phyloP scores from a whole-genome alignment of 2,888 invertebrate genomes.

The Drosophila setosimentum region DNA sequence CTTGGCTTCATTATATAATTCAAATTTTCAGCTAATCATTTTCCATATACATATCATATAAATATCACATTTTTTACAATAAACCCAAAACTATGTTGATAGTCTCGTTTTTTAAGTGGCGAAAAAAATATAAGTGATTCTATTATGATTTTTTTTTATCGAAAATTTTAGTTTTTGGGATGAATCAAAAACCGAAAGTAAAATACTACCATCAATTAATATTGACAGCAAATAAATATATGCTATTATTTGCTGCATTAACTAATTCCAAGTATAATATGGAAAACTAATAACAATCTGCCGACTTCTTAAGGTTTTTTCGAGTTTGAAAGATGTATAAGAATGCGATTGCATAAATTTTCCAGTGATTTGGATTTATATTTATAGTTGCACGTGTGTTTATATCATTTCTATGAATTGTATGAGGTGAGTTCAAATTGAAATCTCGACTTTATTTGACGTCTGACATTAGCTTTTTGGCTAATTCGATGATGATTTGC shows the following conservation, averaged over 20 bases:
- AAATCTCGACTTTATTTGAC: neutral
- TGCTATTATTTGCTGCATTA: neutral
- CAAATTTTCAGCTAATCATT: neutral
- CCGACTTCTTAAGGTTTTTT: neutral
- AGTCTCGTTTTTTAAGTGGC: neutral
- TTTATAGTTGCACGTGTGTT: neutral
- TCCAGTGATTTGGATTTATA: neutral
- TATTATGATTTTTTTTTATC: neutral
- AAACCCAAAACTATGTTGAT: neutral
- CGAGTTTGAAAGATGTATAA: neutral
- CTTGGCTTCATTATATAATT: neutral
- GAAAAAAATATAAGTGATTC: neutral
- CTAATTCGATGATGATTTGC: constrained; percentile 10
- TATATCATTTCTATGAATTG: neutral
- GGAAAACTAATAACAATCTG: neutral
- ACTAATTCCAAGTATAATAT: neutral
- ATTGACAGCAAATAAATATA: neutral
- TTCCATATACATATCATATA: neutral
- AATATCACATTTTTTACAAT: no score
- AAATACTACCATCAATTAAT: neutral
- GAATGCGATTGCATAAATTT: neutral
- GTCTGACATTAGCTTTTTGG: neutral
- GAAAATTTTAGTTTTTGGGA: neutral
- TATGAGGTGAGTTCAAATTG: neutral
- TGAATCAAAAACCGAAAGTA: neutral